Base-by-base conservation (phyloP, 2,888 invertebrate species). In the Suillia variegata region DNA sequence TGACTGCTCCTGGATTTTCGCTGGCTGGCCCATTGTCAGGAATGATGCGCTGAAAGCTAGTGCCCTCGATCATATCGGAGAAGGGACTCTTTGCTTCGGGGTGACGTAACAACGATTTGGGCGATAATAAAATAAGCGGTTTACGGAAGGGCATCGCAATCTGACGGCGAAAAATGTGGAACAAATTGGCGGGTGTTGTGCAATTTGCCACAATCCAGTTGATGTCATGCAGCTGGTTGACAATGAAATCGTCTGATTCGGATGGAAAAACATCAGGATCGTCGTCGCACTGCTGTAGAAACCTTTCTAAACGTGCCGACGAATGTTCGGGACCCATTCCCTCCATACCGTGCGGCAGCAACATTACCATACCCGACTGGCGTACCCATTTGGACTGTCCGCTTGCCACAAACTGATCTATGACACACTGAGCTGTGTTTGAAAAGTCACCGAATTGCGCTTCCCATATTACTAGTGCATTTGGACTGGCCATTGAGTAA, bases 361-460 rank as follows among this genome's bases (percentile, higher is more conserved):
- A 85, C 84, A 98, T 86, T 34, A 96, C 96, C 58, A 99, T 85
- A 48, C 97, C 97, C 62, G 94, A 94, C 85, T 98, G 98, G 50
- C 97, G 88, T 65, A 96, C 93, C 98, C 98, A 98, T 85, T 98
- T 98, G 62, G 94, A 90, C 84, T 98, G 96, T 1, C 98, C 98
- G 73, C 91, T 91, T 65, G 90, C 88, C 70, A 94, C 88, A 82
- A 93, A 92, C 82, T 92, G 91, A 83, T 97, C 94, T 75, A 94
- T 94, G 80, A 98, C 94, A 83, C 94, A 94, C 83, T 99, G 98
- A n/a, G 98, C 98, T 20, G 94, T 97, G 83, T 98, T 99, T 84
- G 91, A 91, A 84, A 98, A 98, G 84, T 98, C 98, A 1, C 98
- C 98, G 82, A 99, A 98, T 83, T 99, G 98, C 0, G 96, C 98